phyloP scores from a whole-genome alignment of 2,797 vertebrate species.

The Rhadinocentrus ornatus region DNA sequence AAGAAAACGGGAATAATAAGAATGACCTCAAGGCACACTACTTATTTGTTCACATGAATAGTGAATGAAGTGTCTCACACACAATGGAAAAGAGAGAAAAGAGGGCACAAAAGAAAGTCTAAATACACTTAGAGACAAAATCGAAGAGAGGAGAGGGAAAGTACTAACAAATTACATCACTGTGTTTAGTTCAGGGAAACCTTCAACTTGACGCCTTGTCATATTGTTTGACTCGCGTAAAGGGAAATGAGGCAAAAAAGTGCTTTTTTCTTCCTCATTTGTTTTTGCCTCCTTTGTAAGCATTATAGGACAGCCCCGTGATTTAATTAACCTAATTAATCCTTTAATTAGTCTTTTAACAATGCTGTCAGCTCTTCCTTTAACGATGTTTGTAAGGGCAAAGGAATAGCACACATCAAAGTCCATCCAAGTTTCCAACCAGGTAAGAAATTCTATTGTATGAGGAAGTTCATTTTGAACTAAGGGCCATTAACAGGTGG shows the following conservation, averaged over 20 bases:
- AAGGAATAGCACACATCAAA: conserved; percentile 18
- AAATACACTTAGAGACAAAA: not conserved
- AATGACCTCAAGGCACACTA: not conserved
- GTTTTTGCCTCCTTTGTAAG: conserved; percentile 26
- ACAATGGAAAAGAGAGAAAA: not conserved
- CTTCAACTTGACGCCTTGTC: conserved; percentile 8
- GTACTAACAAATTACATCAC: not conserved
- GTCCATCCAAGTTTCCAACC: not conserved
- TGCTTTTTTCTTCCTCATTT: conserved; percentile 30
- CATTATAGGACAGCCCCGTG: conserved; percentile 7
- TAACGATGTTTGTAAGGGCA: conserved; percentile 9
- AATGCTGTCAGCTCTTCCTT: conserved; percentile 11
- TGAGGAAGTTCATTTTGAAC: conserved; percentile 21
- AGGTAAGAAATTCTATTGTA: conserved; percentile 6
- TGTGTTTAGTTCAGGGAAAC: not conserved
- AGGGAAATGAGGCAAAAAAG: conserved; percentile 42
- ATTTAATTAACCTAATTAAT: conserved; percentile 37
- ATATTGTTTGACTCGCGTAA: conserved; percentile 38
- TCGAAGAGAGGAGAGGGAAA: not conserved
- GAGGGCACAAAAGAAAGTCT: not conserved
- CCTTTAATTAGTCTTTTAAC: conserved; percentile 15
- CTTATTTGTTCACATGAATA: not conserved
- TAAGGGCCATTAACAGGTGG: conserved; percentile 2
- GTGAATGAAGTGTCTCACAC: not conserved
- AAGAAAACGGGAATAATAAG: not conserved